A percentile compares a stretch with the other conserved stretches of the same genome.
Conservation (phyloP, 2,888 invertebrate genomes). For the Oxytorus armatus region DNA sequence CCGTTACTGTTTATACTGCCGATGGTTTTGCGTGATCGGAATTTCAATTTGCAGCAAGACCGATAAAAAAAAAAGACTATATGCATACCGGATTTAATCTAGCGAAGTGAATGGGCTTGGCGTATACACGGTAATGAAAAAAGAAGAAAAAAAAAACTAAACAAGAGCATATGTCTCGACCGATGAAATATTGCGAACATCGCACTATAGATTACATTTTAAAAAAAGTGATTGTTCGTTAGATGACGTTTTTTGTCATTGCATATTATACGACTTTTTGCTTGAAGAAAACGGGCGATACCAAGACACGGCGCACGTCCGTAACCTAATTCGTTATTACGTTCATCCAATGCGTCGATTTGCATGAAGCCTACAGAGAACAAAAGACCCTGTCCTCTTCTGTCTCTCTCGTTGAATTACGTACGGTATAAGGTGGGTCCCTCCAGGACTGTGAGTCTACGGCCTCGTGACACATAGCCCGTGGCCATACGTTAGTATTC, state of each 20-base stretch:
- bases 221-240: slow-evolving; percentile 9
- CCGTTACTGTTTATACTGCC: slow-evolving; percentile 38
- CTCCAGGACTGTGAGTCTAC: slow-evolving; percentile 53
- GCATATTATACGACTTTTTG: not conserved
- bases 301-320: slow-evolving; percentile 21
- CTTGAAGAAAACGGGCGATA: slow-evolving; percentile 17
- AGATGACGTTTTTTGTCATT: slow-evolving; percentile 10
- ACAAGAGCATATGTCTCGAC: slow-evolving; percentile 10
- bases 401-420: slow-evolving; percentile 46
- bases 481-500: slow-evolving; percentile 42
- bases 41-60: slow-evolving; percentile 60
- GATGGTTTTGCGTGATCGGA: slow-evolving; percentile 50
- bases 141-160: not conserved
- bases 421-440: slow-evolving; percentile 57
- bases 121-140: slow-evolving; percentile 4
- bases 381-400: slow-evolving; percentile 54
- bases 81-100: slow-evolving; percentile 50
- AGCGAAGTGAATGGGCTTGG: slow-evolving; percentile 36
- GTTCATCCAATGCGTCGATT: slow-evolving; percentile 39
- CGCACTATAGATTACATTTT: slow-evolving; percentile 18
- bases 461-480: slow-evolving; percentile 66
- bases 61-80: slow-evolving; percentile 37
- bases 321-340: slow-evolving; percentile 53
- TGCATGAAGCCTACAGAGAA: slow-evolving; percentile 56
- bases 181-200: slow-evolving; percentile 27